Base-by-base conservation (phyloP, 2,797 vertebrate species). In the Cyclopterus lumpus region DNA sequence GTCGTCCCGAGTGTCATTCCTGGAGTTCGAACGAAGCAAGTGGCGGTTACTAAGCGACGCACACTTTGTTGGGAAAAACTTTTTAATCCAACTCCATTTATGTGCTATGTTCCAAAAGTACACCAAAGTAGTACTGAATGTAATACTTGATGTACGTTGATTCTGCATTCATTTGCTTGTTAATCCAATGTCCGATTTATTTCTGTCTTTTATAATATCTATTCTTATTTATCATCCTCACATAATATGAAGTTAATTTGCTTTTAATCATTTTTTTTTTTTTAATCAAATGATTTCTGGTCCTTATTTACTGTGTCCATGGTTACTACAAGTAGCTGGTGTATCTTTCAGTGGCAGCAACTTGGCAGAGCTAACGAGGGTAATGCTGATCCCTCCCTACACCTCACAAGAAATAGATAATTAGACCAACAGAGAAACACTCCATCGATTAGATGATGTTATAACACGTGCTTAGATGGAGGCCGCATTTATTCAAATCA, bases 261-360 rank as follows among this genome's bases (percentile, higher is more conserved):
- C 4, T 48, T 40, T 22, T 22, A 22, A n/a, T n/a, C 22, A 22
- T 22, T 22, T 22, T 10, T 38, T 32, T 3, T 32, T 55, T 63
- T 44, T 0, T 18, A 46, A 48, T 67, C 42, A 40, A 54, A 73
- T 64, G 7, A 20, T 61, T 66, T 67, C 26, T 55, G 20, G 16
- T 12, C 4, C n/a, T 73, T 71, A 46, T 65, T 67, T 74, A 62
- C 71, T 53, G 69, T 84, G 55, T 77, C 65, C 73, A 83, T 82
- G 67, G 81, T 82, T 67, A 76, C 69, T 32, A 20, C 70, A 62
- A 70, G 64, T 36, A 82, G 44, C 53, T 55, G 48, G 20, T 28
- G 51, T 54, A 26, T 71, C 28, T 75, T 57, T 58, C 44, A 8
- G 38, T 44, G 60, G 28, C 6, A 11, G 53, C 51, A 59, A 10